Base-by-base conservation (phyloP, 2,797 vertebrate species). In the Bovichtus variegatus region DNA sequence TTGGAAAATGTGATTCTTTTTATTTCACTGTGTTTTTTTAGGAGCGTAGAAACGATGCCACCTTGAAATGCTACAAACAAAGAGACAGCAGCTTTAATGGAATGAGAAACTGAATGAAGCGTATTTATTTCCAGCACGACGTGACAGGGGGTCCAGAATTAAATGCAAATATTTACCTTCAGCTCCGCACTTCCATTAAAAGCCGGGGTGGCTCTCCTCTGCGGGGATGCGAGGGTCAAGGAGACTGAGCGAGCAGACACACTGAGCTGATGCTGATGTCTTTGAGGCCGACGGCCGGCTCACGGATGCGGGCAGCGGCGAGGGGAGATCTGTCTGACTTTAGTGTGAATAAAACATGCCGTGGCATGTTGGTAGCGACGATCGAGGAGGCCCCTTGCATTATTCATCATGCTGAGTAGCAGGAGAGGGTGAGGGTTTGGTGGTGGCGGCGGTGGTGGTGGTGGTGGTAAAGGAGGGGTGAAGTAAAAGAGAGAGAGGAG, bases 281-380 rank as follows among this genome's bases (percentile, higher is more conserved):
- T 87, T 66, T 64, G 79, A 74, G 71, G 78, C 53, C 18, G 19
- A 59, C 27, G 13, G 57, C 49, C 21, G 54, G 27, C 76, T 76
- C 59, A 18, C 10, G 25, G 78, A 81, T 73, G 29, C 7, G 73
- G 78, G 64, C 73, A 46, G 69, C 6, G 10, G 57, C 15, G 70
- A 69, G 75, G 72, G 75, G 70, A 59, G 82, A 87, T 89, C 83
- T 78, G 75, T 84, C 87, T 87, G 88, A 90, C 83, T 87, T 76
- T 60, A 34, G 59, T 50, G 87, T 95, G 93, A 95, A 95, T 95
- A 94, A 94, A 95, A 95, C 93, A 95, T 95, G 90, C 60, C 23
- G 64, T 72, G 90, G 90, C 92, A 86, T 91, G 91, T 93, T 74
- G 86, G 87, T 87, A 80, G 86, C 81, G 82, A 90, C 85, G 78